Percentiles rank a stretch among this genome's conserved stretches.
Evolutionary conservation across 2,888 invertebrate species (phyloP).

Genomic region (Campoplex capitator): DNA sequence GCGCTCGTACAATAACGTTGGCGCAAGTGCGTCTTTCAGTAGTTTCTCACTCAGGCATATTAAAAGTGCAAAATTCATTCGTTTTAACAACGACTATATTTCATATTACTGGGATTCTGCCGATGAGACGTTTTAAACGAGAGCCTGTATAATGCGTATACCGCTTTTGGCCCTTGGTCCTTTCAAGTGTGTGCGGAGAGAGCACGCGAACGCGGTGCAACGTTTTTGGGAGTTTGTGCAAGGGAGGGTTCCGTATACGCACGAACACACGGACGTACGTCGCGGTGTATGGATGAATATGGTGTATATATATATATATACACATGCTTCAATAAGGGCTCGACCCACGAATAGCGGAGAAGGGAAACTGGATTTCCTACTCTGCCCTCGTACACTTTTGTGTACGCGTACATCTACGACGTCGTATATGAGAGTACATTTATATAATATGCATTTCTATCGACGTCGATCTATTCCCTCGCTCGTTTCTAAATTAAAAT

Average conservation of each 20-base stretch:
- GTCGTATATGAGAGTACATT: background rate
- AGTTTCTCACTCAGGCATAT: too few species aligned
- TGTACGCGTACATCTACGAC: background rate
- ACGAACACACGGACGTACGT: background rate
- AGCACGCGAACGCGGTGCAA: constrained; percentile 62
- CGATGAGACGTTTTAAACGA: constrained; percentile 15
- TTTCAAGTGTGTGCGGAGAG: constrained; percentile 37
- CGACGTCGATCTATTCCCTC: constrained; percentile 61
- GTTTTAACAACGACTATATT: background rate
- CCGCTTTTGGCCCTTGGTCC: constrained; percentile 11
- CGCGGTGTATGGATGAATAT: background rate
- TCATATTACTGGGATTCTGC: background rate
- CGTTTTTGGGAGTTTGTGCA: constrained; percentile 64
- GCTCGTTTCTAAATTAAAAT: constrained; percentile 58
- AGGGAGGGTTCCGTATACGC: constrained; percentile 63
- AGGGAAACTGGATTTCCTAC: background rate
- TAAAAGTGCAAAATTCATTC: background rate
- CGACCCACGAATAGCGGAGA: constrained; percentile 29
- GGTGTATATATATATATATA: background rate
- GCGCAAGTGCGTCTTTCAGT: too few species aligned
- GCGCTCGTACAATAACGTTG: too few species aligned
- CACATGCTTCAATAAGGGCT: constrained; percentile 10
- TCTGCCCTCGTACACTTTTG: background rate
- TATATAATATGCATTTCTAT: constrained; percentile 60
- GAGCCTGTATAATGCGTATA: constrained; percentile 34